A percentile compares a stretch with the other conserved stretches of the same genome.
Evolutionary conservation across 2,113 vertebrate genomes (phyloP).

Genomic region (Gobiocypris rarus): DNA sequence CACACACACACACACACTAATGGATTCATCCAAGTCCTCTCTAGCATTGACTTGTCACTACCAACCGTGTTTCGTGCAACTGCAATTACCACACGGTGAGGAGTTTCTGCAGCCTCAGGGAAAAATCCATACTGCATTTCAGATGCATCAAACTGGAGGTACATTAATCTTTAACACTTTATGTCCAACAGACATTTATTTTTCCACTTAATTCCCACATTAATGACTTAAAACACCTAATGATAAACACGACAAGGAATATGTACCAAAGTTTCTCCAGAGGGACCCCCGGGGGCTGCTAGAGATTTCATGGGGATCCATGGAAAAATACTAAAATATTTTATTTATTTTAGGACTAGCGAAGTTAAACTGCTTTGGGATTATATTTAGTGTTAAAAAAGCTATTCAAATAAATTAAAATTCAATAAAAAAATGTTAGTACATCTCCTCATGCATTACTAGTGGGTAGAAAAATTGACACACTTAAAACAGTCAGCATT

Average conservation of each 20-base stretch:
- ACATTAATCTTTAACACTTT: constrained; percentile 27
- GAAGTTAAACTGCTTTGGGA: too few species aligned
- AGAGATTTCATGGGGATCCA: too few species aligned
- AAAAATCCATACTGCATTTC: constrained; percentile 39
- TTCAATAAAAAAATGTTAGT: background rate
- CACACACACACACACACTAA: constrained; percentile 10
- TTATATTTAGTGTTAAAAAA: background rate
- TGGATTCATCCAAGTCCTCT: constrained; percentile 36
- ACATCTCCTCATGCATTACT: background rate
- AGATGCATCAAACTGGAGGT: background rate
- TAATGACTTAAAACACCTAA: background rate
- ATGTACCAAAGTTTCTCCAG: background rate
- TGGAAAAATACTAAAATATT: too few species aligned
- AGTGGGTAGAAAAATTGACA: too few species aligned
- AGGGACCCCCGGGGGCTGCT: too few species aligned
- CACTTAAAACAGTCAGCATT: too few species aligned
- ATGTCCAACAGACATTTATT: constrained; percentile 15
- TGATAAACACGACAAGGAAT: background rate
- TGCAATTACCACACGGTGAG: constrained; percentile 44
- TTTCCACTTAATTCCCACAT: background rate
- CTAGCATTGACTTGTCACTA: constrained; percentile 41
- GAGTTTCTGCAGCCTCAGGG: constrained; percentile 41
- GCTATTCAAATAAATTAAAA: background rate
- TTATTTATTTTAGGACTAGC: too few species aligned
- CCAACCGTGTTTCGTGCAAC: constrained; percentile 26